Evolutionary conservation across 2,113 vertebrate species (phyloP), one percentile per base, ranked within the genome.

Genomic region (Patagioenas fasciata): DNA sequence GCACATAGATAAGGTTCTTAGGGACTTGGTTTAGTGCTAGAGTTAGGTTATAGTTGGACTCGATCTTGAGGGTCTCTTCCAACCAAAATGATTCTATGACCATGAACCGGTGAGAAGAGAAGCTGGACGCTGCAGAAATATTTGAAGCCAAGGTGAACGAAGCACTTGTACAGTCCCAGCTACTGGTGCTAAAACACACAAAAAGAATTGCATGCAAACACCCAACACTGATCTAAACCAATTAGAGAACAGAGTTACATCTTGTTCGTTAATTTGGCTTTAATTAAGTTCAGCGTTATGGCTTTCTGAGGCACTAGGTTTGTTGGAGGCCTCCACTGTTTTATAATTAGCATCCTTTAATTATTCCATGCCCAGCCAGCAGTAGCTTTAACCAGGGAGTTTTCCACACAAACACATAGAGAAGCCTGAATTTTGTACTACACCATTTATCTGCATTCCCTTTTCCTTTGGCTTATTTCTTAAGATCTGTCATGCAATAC

Each of bases 271-370:
- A 80, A 65, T 36, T 93, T 90, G 86, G 48, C 48, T 87, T 88
- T 93, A 86, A 94, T 91, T 81, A 81, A 85, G 56, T 86, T 94
- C 78, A 91, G 36, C 14, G 19, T 72, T 48, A 32, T 51, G 34
- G 67, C 57, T 79, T 85, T 89, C 65, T 40, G 61, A 89, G 48
- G 32, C 51, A 56, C 81, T 86, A 57, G 12, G 38, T 80, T 81
- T 73, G 53, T 34, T 71, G 78, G 50, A 80, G 47, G 61, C 38
- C 54, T 91, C 56, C 29, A 29, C 47, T 86, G 74, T 70, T 92
- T 95, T 66, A 81, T 86, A 92, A 82, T 85, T 67, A 91, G 86
- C 61, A 28, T 66, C 17, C 32, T 85, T 91, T 91, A 75, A 90
- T 53, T 94, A 29, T 47, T 87, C 65, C 44, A 23, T 71, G 61